A percentile compares a stretch with the other conserved stretches of the same genome.
Evolutionary conservation across 2,888 invertebrate genomes (phyloP).

Genomic region (Chloroclysta siterata): DNA sequence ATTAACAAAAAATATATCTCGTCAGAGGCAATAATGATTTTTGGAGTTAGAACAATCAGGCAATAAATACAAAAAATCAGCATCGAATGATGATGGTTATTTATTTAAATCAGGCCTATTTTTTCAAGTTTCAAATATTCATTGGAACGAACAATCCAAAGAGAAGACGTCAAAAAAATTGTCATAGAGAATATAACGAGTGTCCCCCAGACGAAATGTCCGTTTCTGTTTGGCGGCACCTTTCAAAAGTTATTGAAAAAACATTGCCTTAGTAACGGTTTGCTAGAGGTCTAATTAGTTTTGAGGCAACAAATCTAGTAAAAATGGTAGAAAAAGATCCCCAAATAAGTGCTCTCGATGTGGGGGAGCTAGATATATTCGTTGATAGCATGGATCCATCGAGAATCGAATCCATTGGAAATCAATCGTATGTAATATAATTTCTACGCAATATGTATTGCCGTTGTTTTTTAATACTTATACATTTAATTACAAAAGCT

Average conservation of each 20-base stretch:
- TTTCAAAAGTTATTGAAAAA: slow-evolving; percentile 46
- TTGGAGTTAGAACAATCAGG: no score
- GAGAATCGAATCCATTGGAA: slow-evolving; percentile 88
- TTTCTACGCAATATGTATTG: background rate
- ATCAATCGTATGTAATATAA: slow-evolving; percentile 60
- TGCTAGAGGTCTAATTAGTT: background rate
- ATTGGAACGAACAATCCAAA: no score
- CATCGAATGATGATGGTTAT: no score
- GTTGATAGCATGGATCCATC: slow-evolving; percentile 89
- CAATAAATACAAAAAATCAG: no score
- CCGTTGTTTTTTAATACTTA: background rate
- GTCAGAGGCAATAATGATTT: no score
- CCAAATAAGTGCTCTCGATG: slow-evolving; percentile 82
- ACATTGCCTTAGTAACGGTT: slow-evolving; percentile 54
- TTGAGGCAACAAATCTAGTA: background rate
- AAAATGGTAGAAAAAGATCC: slow-evolving; percentile 81
- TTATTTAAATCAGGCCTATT: no score
- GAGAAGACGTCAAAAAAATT: no score
- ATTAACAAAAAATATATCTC: no score
- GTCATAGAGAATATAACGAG: no score
- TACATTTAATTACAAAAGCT: background rate
- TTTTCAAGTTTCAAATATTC: no score
- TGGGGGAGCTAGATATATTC: slow-evolving; percentile 90
- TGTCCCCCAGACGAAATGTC: no score
- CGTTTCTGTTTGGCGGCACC: slow-evolving; percentile 29